A percentile compares a stretch with the other conserved stretches of the same genome.
Evolutionary conservation across 2,797 vertebrate species (phyloP).

Genomic region (Podarcis lilfordi): DNA sequence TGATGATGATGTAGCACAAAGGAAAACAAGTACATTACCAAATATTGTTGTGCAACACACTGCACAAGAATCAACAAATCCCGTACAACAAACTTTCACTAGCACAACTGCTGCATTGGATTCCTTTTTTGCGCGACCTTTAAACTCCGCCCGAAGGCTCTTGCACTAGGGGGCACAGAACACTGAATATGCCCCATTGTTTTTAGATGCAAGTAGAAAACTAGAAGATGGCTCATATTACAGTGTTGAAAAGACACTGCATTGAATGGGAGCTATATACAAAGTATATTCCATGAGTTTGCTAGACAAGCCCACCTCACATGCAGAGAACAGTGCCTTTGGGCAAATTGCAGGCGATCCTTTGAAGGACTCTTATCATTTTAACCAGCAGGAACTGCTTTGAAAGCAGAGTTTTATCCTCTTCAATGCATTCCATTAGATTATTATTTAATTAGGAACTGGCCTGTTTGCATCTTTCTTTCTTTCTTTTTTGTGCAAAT

Average conservation of each 20-base stretch:
- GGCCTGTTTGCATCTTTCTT: neutral
- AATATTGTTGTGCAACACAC: too few relatives aligned
- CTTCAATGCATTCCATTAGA: neutral
- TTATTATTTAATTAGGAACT: constrained; percentile 25
- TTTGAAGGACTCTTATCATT: neutral
- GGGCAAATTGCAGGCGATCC: neutral
- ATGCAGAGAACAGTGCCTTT: neutral
- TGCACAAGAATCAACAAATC: too few relatives aligned
- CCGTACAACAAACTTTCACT: too few relatives aligned
- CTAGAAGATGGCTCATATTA: too few relatives aligned
- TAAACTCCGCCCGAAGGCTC: too few relatives aligned
- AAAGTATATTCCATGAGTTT: neutral
- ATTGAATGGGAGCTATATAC: neutral
- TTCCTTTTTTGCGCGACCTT: too few relatives aligned
- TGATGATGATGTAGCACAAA: too few relatives aligned
- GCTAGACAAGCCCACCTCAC: neutral
- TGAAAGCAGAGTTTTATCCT: neutral
- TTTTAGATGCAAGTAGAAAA: too few relatives aligned
- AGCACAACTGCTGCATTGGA: too few relatives aligned
- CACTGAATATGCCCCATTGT: too few relatives aligned
- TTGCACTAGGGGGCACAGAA: too few relatives aligned
- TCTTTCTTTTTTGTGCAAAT: neutral
- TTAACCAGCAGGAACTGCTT: neutral
- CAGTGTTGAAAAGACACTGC: neutral
- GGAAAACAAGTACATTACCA: too few relatives aligned